Conservation (phyloP, 2,113 vertebrate genomes). For the Nansenia antarctica region DNA sequence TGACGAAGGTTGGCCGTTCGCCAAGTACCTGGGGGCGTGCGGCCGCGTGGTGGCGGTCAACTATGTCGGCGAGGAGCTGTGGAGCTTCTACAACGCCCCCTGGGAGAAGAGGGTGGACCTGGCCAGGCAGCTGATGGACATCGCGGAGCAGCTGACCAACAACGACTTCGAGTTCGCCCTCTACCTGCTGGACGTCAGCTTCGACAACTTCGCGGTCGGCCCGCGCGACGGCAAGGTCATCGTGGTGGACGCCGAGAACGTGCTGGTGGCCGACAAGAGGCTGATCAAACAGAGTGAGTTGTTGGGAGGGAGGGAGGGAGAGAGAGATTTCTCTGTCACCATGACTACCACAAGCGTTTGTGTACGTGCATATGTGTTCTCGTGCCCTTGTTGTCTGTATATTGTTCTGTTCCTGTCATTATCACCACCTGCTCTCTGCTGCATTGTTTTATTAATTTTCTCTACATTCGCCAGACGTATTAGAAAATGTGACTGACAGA, state of each 20-base stretch:
- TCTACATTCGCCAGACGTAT: background rate
- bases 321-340: no score
- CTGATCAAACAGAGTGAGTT: slow-evolving; percentile 97
- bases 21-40: slow-evolving; percentile 96
- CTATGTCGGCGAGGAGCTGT: slow-evolving; percentile 96
- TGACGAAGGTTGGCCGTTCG: slow-evolving; percentile 97
- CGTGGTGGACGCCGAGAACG: slow-evolving; percentile 97
- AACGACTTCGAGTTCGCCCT: slow-evolving; percentile 99
- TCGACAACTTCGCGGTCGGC: slow-evolving; percentile 98
- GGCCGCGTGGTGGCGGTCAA: slow-evolving; percentile 97
- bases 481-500: no score
- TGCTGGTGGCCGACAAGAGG: slow-evolving; percentile 97
- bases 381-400: no score
- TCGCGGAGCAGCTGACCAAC: slow-evolving; percentile 97
- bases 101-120: slow-evolving; percentile 97
- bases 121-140: slow-evolving; percentile 96
- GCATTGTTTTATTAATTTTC: background rate
- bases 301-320: no score
- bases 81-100: slow-evolving; percentile 94
- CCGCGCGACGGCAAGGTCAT: slow-evolving; percentile 96
- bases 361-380: no score
- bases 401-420: background rate
- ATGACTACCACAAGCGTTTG: no score
- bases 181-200: slow-evolving; percentile 98
- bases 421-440: background rate